Base-by-base conservation (phyloP, 1,140 invertebrate species). In the Alviniconcha marisindica region DNA sequence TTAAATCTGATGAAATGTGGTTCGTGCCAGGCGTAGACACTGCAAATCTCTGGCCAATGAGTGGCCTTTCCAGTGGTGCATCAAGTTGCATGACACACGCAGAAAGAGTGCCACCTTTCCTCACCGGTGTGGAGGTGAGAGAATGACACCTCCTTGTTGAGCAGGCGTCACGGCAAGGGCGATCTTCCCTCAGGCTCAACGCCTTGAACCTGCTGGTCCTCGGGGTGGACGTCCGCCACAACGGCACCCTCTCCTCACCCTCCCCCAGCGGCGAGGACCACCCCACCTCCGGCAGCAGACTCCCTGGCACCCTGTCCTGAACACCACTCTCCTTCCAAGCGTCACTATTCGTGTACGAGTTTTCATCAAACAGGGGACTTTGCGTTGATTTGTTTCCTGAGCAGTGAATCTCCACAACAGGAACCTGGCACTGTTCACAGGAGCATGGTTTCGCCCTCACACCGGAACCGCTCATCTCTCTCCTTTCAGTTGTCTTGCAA, bases 361-460 rank as follows among this genome's bases (percentile, higher is more conserved):
- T 48, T 48, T 48, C 44, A 48, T 48, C 44, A 48, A 48, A 48
- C 44, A 48, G 7, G 5, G 44, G n/a, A n/a, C n/a, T n/a, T n/a
- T n/a, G n/a, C n/a, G n/a, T n/a, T n/a, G 7, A 48, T 48, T 48
- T 10, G 44, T 48, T 18, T 18, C 18, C 44, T 48, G 7, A 48
- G 24, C 73, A 76, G 71, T 76, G 73, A 24, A 76, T 51, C 73
- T 76, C 73, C 44, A 76, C 44, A 18, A 76, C 42, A 54, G 73
- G 42, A 31, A 48, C 44, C 7, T 18, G 44, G 7, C 5, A 48
- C 5, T 48, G 44, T 48, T 48, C 7, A 48, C 44, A 48, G 7
- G 44, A 48, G 18, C 44, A 48, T 10, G 44, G 18, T 48, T 48
- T 48, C 18, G 44, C 44, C 44, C 44, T 48, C 7, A 48, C 7